Conservation (phyloP, 1,140 invertebrate genomes). For the Bombus pyrosoma region DNA sequence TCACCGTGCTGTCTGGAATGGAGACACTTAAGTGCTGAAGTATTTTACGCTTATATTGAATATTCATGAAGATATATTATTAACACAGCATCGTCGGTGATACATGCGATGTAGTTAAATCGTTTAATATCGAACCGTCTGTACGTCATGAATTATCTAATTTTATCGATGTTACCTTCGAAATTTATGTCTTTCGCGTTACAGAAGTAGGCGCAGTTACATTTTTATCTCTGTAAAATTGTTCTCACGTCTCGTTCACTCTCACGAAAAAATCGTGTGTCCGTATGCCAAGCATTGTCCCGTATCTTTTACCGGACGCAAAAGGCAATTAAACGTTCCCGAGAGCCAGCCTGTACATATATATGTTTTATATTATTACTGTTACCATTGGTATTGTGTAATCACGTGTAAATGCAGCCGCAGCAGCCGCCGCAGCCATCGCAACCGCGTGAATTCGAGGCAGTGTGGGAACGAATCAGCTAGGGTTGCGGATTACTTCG, state of each 20-base stretch:
- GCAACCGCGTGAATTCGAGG: conserved; percentile 49
- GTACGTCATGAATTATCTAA: neutral
- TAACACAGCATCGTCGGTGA: neutral
- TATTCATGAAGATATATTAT: neutral
- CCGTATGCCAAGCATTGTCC: neutral
- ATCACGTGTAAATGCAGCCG: conserved; percentile 57
- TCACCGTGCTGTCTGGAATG: neutral
- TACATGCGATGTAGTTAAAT: neutral
- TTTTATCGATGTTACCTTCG: neutral
- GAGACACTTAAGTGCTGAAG: neutral
- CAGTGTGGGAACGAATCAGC: conserved; percentile 38
- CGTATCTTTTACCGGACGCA: no score
- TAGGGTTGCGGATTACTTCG: conserved; percentile 45
- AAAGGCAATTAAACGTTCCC: neutral
- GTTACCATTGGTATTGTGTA: conserved; percentile 44
- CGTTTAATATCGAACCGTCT: neutral
- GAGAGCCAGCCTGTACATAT: neutral
- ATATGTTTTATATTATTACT: conserved; percentile 31
- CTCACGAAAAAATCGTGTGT: neutral
- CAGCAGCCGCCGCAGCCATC: conserved; percentile 56
- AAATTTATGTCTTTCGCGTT: neutral
- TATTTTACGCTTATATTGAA: neutral
- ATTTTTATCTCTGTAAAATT: neutral
- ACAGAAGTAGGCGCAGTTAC: neutral
- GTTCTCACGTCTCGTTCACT: neutral